A percentile compares a stretch with the other conserved stretches of the same genome.
Conservation (phyloP, 2,888 invertebrate species). For the Lysandra coridon region DNA sequence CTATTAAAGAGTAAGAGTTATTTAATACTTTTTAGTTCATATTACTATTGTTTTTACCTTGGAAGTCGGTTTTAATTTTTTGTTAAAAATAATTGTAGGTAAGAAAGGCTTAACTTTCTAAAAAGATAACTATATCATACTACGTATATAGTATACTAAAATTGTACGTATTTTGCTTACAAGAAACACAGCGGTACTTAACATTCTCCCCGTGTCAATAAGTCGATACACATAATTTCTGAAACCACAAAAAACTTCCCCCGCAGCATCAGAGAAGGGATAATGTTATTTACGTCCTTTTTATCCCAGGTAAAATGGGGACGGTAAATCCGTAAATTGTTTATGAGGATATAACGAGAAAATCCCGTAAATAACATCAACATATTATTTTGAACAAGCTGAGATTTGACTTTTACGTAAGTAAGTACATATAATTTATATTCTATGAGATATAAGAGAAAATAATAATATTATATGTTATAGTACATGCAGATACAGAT, state of each 20-base stretch:
- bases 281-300: constrained; percentile 11
- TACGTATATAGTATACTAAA: not conserved
- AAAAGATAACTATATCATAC: too few relatives aligned
- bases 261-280: not conserved
- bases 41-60: too few relatives aligned
- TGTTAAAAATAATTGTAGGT: not conserved
- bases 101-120: not conserved
- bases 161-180: not conserved
- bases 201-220: constrained; percentile 6
- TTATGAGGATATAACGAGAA: constrained; percentile 4
- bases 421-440: not conserved
- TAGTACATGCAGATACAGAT: not conserved
- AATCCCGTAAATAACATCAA: not conserved
- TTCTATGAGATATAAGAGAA: not conserved
- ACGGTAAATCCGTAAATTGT: constrained; percentile 1
- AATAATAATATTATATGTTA: not conserved
- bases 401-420: not conserved
- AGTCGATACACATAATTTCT: not conserved
- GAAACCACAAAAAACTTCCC: constrained; percentile 10
- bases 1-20: too few relatives aligned
- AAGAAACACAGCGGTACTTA: not conserved
- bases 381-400: not conserved
- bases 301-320: constrained; percentile 15
- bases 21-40: too few relatives aligned
- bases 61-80: too few relatives aligned